phyloP scores from a whole-genome alignment of 1,140 invertebrate species.

The Drosophila nannoptera region DNA sequence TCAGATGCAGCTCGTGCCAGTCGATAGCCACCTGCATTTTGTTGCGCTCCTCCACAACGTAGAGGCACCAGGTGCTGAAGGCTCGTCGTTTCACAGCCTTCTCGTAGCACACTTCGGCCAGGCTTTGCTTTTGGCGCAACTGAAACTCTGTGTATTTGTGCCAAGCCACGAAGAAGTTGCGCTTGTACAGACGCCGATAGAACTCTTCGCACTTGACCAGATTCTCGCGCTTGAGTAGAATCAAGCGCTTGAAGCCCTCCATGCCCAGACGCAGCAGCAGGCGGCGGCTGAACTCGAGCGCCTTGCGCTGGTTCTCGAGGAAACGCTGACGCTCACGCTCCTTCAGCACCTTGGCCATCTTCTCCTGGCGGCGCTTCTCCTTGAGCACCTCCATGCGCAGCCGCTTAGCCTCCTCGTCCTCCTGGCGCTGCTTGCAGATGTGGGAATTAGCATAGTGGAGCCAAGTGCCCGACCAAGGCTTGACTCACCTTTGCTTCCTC shows the following conservation, averaged over 20 bases:
- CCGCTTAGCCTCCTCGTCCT: constrained; percentile 83
- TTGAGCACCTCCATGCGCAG: constrained; percentile 81
- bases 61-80: constrained; percentile 78
- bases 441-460: too few relatives aligned
- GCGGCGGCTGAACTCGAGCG: constrained; percentile 81
- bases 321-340: constrained; percentile 80
- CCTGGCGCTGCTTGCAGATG: constrained; percentile 49
- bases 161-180: constrained; percentile 80
- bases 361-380: constrained; percentile 82
- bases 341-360: constrained; percentile 81
- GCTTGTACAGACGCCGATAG: constrained; percentile 79
- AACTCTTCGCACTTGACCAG: constrained; percentile 79
- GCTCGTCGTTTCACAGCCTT: constrained; percentile 77
- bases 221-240: constrained; percentile 80
- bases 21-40: constrained; percentile 83
- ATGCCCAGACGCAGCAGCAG: constrained; percentile 80
- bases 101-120: constrained; percentile 80
- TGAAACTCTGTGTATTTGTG: constrained; percentile 80
- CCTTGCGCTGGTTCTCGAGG: constrained; percentile 81
- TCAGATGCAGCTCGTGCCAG: constrained; percentile 81
- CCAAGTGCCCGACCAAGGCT: neutral
- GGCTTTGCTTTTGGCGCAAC: constrained; percentile 79
- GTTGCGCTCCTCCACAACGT: constrained; percentile 78
- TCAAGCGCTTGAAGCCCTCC: constrained; percentile 79
- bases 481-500: constrained; percentile 79